Evolutionary conservation across 2,888 invertebrate species (phyloP).

Genomic region (Sceliomorpha sp.): DNA sequence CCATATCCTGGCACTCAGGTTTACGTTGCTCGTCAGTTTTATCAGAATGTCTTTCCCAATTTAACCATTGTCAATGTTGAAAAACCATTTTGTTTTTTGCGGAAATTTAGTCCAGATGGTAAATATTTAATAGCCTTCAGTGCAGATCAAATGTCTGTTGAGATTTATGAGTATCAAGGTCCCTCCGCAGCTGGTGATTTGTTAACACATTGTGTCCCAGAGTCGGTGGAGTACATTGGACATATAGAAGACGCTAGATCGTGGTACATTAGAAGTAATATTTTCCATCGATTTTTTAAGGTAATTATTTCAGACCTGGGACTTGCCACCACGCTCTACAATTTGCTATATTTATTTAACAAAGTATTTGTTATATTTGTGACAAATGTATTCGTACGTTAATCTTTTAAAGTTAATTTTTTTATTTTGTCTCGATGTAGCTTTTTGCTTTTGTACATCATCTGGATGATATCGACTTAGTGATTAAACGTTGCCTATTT

Average conservation of each 20-base stretch:
- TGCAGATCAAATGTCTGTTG: conserved; percentile 93
- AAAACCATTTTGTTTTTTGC: conserved; percentile 94
- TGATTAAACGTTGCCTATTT: no score
- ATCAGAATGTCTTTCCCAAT: conserved; percentile 96
- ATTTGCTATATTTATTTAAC: no score
- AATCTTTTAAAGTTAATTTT: no score
- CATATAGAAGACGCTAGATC: conserved; percentile 84
- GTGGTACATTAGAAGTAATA: conserved; percentile 87
- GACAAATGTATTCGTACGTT: no score
- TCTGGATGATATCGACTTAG: no score
- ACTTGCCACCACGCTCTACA: no score
- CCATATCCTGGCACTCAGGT: conserved; percentile 88
- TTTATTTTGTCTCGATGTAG: no score
- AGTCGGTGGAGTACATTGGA: conserved; percentile 82
- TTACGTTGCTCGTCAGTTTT: conserved; percentile 89
- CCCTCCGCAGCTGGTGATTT: conserved; percentile 89
- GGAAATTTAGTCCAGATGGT: conserved; percentile 98
- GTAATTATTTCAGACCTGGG: no score
- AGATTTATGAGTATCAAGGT: conserved; percentile 94
- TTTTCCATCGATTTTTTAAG: conserved; percentile 92
- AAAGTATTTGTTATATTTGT: no score
- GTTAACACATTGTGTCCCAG: conserved; percentile 79
- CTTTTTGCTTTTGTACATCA: no score
- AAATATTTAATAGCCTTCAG: conserved; percentile 93
- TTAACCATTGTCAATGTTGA: conserved; percentile 94